phyloP scores from a whole-genome alignment of 2,113 vertebrate species.

The Ceyx margarethae region DNA sequence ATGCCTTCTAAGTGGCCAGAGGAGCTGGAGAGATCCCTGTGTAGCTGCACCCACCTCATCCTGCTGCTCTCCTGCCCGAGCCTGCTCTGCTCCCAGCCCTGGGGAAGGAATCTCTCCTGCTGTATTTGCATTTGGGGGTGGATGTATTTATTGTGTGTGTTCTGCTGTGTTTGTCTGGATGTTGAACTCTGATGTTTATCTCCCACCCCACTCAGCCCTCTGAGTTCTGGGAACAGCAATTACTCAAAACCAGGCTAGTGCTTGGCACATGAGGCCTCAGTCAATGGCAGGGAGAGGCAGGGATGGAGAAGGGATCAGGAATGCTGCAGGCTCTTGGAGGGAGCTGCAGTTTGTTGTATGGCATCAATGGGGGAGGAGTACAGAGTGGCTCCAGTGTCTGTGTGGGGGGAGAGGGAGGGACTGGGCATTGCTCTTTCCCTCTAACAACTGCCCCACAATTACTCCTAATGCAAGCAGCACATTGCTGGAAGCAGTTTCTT shows the following conservation, averaged over 20 bases:
- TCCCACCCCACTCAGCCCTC: constrained; percentile 28
- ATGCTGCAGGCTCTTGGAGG: constrained; percentile 5
- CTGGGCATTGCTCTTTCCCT: neutral
- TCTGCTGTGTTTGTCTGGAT: constrained; percentile 42
- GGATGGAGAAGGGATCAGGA: neutral
- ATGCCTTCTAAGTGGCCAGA: neutral
- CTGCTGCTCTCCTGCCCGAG: neutral
- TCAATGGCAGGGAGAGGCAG: neutral
- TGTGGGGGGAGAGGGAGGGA: neutral
- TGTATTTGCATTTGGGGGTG: neutral
- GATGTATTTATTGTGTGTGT: neutral
- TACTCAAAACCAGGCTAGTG: neutral
- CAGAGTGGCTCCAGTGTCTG: neutral
- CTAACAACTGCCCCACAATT: neutral
- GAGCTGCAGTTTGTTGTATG: fast-evolving
- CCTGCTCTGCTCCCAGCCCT: neutral
- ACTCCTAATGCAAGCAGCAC: neutral
- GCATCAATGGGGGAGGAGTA: neutral
- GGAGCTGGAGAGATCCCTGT: neutral
- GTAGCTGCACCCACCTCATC: constrained; percentile 33
- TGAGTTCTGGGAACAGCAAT: constrained; percentile 47
- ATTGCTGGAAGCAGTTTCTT: neutral
- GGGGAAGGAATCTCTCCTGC: neutral
- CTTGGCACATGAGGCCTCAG: neutral
- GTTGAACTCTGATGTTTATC: constrained; percentile 57